Conservation (phyloP, 2,113 vertebrate genomes). For the Hippocampus abdominalis region DNA sequence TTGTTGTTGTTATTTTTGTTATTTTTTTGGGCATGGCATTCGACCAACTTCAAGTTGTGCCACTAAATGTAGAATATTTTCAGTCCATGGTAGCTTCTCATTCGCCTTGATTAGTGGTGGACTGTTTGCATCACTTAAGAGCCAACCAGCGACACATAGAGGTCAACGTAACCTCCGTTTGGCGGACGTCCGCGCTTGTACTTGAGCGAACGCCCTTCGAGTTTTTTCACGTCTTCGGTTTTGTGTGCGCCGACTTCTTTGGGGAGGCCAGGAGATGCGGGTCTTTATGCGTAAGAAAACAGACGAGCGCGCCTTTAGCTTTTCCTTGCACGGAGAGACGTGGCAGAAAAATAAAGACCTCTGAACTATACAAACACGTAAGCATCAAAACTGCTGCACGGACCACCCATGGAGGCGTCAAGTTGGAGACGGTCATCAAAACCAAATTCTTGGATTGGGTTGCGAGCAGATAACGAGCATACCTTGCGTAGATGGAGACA, state of each 20-base stretch:
- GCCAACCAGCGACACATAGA: background rate
- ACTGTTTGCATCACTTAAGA: too few species aligned
- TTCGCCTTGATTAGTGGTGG: background rate
- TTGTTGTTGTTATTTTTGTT: too few species aligned
- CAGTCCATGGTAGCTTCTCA: background rate
- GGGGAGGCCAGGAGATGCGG: conserved; percentile 49
- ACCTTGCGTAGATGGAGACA: conserved; percentile 31
- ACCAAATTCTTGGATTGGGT: conserved; percentile 33
- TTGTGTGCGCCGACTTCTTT: conserved; percentile 17
- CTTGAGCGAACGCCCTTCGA: background rate
- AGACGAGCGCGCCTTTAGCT: conserved; percentile 38
- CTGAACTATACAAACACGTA: conserved; percentile 54
- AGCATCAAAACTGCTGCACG: conserved; percentile 34
- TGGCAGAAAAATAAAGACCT: conserved; percentile 58
- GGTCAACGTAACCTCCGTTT: background rate
- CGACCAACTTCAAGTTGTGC: too few species aligned
- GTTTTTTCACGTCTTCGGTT: conserved; percentile 36
- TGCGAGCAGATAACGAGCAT: conserved; percentile 41
- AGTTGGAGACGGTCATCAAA: conserved; percentile 39
- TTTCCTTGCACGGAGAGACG: conserved; percentile 45
- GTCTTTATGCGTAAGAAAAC: conserved; percentile 52
- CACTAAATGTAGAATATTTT: too few species aligned
- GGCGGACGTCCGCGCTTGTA: background rate
- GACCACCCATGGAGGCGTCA: conserved; percentile 57
- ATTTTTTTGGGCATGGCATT: too few species aligned